These are phyloP conservation scores for Heliconius ismenius DNA, from an alignment of 2,888 invertebrate species.

Conservation along the genomic window DNA sequence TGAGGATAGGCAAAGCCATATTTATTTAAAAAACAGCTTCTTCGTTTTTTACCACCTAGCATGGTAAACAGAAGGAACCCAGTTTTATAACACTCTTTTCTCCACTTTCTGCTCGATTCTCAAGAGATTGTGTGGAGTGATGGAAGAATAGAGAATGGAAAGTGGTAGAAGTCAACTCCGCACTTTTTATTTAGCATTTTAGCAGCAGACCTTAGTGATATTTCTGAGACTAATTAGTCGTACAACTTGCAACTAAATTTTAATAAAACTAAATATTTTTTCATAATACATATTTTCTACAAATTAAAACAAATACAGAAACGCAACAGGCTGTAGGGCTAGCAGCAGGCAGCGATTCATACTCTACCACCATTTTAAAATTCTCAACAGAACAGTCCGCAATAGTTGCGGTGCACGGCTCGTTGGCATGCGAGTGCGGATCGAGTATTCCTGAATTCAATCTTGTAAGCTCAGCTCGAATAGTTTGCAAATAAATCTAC, in stretches of 20 bases:
- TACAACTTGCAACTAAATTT: too few relatives aligned
- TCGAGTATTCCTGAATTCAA: conserved; percentile 39
- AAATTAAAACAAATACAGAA: conserved; percentile 22
- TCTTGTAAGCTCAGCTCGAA: conserved; percentile 35
- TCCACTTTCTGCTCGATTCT: neutral
- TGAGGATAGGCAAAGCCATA: too few relatives aligned
- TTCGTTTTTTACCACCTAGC: too few relatives aligned
- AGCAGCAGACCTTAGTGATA: neutral
- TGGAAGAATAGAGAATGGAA: neutral
- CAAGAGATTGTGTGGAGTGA: neutral
- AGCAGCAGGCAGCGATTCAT: conserved; percentile 35
- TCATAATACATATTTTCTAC: neutral
- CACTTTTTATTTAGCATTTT: neutral
- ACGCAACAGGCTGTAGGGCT: conserved; percentile 36
- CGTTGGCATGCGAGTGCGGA: conserved; percentile 37
- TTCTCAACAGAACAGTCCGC: conserved; percentile 35
- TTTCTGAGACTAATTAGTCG: neutral
- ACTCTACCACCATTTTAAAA: conserved; percentile 42
- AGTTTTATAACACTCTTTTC: neutral
- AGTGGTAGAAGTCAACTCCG: neutral
- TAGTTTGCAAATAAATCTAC: conserved; percentile 40
- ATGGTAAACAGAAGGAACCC: too few relatives aligned
- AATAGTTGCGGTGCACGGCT: conserved; percentile 42
- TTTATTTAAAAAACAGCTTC: too few relatives aligned
- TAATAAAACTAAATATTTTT: neutral